Evolutionary conservation across 2,113 vertebrate genomes (phyloP).

Genomic region (Pomatostomus ruficeps): DNA sequence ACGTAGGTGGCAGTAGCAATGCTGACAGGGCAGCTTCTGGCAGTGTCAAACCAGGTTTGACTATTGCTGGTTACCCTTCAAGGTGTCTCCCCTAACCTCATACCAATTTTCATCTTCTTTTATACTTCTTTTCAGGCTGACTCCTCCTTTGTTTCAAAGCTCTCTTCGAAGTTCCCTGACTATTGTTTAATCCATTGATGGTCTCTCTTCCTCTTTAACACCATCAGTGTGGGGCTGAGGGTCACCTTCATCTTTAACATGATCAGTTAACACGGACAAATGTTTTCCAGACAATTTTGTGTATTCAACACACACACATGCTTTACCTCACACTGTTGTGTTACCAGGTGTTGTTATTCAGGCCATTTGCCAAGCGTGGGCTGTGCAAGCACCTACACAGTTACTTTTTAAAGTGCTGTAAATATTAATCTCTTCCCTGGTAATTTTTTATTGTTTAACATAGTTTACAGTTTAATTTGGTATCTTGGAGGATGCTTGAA

Average conservation of each 20-base stretch:
- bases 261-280: not conserved
- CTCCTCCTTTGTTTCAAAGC: not conserved
- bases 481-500: not conserved
- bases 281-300: not conserved
- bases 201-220: not conserved
- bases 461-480: not conserved
- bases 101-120: not conserved
- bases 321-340: not conserved
- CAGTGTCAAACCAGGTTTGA: not conserved
- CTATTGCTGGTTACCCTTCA: not conserved
- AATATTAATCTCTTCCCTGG: not conserved
- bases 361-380: not conserved
- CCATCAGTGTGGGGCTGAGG: not conserved
- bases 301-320: not conserved
- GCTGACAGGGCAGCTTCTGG: not conserved
- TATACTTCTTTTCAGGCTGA: not conserved
- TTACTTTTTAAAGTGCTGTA: not conserved
- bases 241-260: not conserved
- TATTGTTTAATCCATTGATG: not conserved
- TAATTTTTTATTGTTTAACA: not conserved
- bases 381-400: not conserved
- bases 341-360: not conserved
- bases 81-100: not conserved
- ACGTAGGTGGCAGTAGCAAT: not conserved
- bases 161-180: not conserved